These are phyloP conservation scores for Trachythela sp. DNA, from an alignment of 64 coral and sea anemone genomes.

Conservation along the genomic window DNA sequence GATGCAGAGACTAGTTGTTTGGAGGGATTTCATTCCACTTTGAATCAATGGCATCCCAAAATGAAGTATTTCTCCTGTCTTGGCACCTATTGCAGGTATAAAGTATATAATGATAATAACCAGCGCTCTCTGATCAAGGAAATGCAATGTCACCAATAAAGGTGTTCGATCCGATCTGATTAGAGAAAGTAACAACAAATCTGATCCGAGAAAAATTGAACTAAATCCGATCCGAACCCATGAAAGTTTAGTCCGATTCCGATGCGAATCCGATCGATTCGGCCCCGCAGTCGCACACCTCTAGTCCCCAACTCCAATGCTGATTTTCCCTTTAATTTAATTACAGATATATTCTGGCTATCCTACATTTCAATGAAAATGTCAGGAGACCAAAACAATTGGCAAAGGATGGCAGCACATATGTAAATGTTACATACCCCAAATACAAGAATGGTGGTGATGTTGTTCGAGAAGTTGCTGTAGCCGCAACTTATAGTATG, in stretches of 20 bases:
- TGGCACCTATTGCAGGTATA: not conserved
- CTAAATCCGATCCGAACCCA: not conserved
- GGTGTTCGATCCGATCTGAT: not conserved
- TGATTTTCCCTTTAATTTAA: no score
- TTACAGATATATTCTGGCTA: conserved; percentile 37
- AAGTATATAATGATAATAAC: not conserved
- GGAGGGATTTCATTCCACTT: conserved; percentile 46
- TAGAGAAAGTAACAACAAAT: no score
- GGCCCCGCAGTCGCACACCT: no score
- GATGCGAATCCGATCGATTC: no score
- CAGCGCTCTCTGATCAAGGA: not conserved
- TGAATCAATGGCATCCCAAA: conserved; percentile 39
- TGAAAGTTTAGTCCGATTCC: not conserved
- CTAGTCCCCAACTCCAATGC: no score
- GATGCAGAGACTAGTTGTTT: conserved; percentile 16
- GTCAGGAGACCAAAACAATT: not conserved
- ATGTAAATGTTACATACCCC: not conserved
- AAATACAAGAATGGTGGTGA: conserved; percentile 1
- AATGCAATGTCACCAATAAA: no score
- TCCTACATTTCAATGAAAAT: conserved; percentile 39
- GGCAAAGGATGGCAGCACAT: not conserved
- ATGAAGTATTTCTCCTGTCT: conserved; percentile 2
- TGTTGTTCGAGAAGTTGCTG: not conserved
- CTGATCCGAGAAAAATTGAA: no score
- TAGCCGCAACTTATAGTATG: not conserved